Conservation (phyloP, 2,888 invertebrate species). For the Cetonia aurata region DNA sequence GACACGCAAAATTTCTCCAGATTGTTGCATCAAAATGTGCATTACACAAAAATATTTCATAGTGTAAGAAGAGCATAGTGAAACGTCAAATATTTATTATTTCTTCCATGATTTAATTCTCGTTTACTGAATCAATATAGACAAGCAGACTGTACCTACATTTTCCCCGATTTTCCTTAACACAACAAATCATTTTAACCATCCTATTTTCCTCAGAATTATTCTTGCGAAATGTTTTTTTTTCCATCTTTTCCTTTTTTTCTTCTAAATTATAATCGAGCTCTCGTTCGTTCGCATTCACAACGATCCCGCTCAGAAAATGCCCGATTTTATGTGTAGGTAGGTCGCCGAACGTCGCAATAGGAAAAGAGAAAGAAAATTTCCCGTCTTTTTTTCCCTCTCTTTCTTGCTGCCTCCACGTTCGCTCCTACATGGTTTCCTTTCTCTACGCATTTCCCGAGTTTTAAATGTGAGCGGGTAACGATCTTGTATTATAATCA, state of each 20-base stretch:
- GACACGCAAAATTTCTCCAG: no score
- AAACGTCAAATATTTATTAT: no score
- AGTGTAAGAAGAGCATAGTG: no score
- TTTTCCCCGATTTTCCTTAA: not conserved
- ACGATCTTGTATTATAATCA: conserved; percentile 1
- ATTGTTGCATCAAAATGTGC: no score
- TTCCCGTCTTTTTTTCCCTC: not conserved
- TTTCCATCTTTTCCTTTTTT: not conserved
- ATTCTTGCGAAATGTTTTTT: not conserved
- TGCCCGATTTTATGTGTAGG: not conserved
- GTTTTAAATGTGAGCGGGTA: conserved; percentile 5
- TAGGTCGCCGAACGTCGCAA: not conserved
- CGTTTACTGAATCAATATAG: no score
- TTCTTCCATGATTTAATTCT: no score
- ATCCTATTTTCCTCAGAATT: not conserved
- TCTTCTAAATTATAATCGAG: not conserved
- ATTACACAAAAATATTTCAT: no score
- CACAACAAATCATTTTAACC: conserved; percentile 9
- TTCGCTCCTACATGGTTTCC: not conserved
- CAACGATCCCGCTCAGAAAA: conserved; percentile 1
- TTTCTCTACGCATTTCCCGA: not conserved
- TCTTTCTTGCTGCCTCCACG: not conserved
- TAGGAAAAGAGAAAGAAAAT: not conserved
- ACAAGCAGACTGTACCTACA: no score
- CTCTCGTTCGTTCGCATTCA: not conserved